Evolutionary conservation across 2,797 vertebrate genomes (phyloP), one percentile per base, ranked within the genome.

Genomic region (Knipowitschia caucasica): DNA sequence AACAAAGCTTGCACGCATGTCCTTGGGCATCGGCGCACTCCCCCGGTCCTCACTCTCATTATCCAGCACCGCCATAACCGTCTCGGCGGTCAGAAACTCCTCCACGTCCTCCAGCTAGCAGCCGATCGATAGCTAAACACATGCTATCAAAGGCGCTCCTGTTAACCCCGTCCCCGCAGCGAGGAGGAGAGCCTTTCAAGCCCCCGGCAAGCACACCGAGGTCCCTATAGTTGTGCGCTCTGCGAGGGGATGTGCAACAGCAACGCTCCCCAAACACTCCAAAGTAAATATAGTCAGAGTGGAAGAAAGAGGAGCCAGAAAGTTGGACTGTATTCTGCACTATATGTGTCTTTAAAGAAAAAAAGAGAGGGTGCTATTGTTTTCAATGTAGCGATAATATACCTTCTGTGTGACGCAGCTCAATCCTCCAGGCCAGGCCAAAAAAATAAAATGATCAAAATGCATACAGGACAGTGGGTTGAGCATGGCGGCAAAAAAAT

Each of bases 31-130:
- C 8, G 87, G 77, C 77, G 77, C 78, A 81, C 80, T 81, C 83
- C 85, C 83, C 83, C 83, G 82, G 77, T 85, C 83, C 81, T 83
- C 80, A 82, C 82, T 84, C 84, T 87, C 84, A 88, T 88, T 89
- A 89, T 86, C 80, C 64, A 72, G 72, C 75, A 76, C 67, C 79
- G 84, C 83, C 70, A 79, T 80, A 60, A 69, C 84, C 68, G 74
- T 86, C 84, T 84, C 71, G 64, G 77, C 79, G 84, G 85, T 89
- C 85, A 86, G 73, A 68, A 80, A 86, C 77, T 83, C 78, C 86
- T 86, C 82, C 83, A 84, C 86, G 78, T 86, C 82, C 85, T 86
- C 85, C 81, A 85, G 83, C 87, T 82, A 77, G 73, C 84, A 84
- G 9, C 36, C 82, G 78, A 87, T 88, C 86, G 81, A 86, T 88